A percentile compares a stretch with the other conserved stretches of the same genome.
Conservation (phyloP, 2,797 vertebrate genomes). For the Hylomyscus alleni region DNA sequence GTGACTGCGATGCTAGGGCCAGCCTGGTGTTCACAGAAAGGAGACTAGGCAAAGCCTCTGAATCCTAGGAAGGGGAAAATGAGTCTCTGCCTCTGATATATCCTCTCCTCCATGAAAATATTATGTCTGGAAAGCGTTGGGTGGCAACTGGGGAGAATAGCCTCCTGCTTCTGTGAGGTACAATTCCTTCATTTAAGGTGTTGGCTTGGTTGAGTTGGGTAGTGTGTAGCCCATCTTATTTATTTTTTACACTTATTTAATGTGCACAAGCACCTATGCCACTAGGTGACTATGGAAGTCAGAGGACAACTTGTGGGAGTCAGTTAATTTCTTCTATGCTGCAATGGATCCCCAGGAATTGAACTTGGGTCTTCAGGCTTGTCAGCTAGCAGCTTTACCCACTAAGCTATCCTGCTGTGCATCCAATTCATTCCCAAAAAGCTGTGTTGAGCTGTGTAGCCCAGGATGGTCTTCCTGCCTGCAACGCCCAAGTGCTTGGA, state of each 20-base stretch:
- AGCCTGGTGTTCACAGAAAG: background rate
- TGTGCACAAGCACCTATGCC: background rate
- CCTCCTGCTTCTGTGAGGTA: background rate
- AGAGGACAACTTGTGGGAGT: background rate
- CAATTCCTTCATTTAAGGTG: background rate
- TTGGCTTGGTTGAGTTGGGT: background rate
- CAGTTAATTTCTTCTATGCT: background rate
- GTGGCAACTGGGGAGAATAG: background rate
- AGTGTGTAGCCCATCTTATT: no score
- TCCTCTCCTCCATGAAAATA: background rate
- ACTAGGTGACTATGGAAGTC: background rate
- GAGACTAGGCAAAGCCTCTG: background rate
- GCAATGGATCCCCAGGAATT: background rate
- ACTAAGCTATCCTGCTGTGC: background rate
- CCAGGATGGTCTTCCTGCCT: background rate
- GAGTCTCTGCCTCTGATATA: background rate
- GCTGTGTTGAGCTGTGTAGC: no score
- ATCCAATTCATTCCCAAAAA: background rate
- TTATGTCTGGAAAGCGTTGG: background rate
- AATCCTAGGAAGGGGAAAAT: background rate
- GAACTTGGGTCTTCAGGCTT: background rate
- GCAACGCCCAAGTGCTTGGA: background rate
- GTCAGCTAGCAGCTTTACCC: background rate
- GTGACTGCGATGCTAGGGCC: background rate
- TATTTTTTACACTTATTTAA: background rate